A percentile compares a stretch with the other conserved stretches of the same genome.
These are phyloP conservation scores for Drosophila subsilvestris DNA, from an alignment of 2,888 invertebrate species.

Conservation along the genomic window DNA sequence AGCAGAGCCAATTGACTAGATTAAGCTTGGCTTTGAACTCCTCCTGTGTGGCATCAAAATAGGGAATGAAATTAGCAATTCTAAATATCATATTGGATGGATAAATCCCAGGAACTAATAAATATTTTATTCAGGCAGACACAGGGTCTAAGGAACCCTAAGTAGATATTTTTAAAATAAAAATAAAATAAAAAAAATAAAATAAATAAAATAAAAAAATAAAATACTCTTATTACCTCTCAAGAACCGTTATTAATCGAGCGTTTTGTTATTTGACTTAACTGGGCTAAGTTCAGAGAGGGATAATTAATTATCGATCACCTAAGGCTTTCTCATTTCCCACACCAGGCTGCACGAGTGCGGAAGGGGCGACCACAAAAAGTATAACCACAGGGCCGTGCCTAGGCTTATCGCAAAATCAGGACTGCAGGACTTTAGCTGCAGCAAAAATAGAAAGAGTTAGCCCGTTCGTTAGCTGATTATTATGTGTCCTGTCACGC, in stretches of 20 bases:
- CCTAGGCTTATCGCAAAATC: conserved; percentile 36
- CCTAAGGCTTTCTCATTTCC: neutral
- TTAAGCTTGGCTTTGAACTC: neutral
- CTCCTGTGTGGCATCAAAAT: too few relatives aligned
- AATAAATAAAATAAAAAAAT: too few relatives aligned
- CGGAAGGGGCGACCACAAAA: conserved; percentile 12
- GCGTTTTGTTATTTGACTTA: neutral
- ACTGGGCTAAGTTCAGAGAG: neutral
- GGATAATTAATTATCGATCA: neutral
- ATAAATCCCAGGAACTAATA: too few relatives aligned
- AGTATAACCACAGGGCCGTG: neutral
- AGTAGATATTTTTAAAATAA: too few relatives aligned
- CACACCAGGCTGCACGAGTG: neutral
- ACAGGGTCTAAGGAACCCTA: too few relatives aligned
- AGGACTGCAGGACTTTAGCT: conserved; percentile 12
- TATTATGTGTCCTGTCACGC: conserved; percentile 35
- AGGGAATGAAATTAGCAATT: too few relatives aligned
- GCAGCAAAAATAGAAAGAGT: conserved; percentile 27
- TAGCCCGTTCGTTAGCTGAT: conserved; percentile 40
- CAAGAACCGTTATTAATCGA: too few relatives aligned
- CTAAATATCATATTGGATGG: too few relatives aligned
- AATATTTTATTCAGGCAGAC: too few relatives aligned
- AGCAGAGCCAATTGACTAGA: conserved; percentile 26
- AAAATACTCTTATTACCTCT: too few relatives aligned
- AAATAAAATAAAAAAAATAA: too few relatives aligned